phyloP scores from a whole-genome alignment of 2,113 vertebrate genomes.

The Oncorhynchus kisutch region DNA sequence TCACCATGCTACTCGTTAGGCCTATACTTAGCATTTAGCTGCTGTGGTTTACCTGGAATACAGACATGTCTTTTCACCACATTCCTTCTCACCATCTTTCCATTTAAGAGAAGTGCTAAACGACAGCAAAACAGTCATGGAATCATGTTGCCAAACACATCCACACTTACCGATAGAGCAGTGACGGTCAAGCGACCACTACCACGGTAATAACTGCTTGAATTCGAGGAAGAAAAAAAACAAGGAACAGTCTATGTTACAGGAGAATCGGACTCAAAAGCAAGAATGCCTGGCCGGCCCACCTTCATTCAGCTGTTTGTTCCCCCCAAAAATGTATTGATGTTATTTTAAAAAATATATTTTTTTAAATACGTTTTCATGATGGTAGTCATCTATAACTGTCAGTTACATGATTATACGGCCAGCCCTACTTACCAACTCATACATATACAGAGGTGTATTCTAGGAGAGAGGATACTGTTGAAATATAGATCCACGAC shows the following conservation, averaged over 20 bases:
- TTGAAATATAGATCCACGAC: background rate
- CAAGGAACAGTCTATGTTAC: too few relatives aligned
- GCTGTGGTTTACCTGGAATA: background rate
- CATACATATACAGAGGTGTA: background rate
- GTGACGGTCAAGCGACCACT: too few relatives aligned
- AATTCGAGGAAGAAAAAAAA: too few relatives aligned
- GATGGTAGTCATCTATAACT: too few relatives aligned
- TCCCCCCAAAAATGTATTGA: too few relatives aligned
- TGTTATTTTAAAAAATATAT: too few relatives aligned
- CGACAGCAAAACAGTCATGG: background rate
- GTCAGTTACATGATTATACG: too few relatives aligned
- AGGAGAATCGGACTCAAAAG: too few relatives aligned
- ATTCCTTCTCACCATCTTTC: background rate
- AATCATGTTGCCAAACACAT: background rate
- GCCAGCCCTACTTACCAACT: background rate
- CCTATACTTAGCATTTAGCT: background rate
- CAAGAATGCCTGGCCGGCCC: background rate
- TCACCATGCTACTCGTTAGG: background rate
- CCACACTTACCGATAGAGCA: background rate
- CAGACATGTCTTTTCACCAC: background rate
- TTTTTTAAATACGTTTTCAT: too few relatives aligned
- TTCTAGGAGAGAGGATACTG: background rate
- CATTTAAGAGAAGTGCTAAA: background rate
- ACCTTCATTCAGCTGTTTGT: background rate
- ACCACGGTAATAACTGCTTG: too few relatives aligned